Conservation (phyloP, 2,797 vertebrate genomes). For the Petrocephalus sullivani region DNA sequence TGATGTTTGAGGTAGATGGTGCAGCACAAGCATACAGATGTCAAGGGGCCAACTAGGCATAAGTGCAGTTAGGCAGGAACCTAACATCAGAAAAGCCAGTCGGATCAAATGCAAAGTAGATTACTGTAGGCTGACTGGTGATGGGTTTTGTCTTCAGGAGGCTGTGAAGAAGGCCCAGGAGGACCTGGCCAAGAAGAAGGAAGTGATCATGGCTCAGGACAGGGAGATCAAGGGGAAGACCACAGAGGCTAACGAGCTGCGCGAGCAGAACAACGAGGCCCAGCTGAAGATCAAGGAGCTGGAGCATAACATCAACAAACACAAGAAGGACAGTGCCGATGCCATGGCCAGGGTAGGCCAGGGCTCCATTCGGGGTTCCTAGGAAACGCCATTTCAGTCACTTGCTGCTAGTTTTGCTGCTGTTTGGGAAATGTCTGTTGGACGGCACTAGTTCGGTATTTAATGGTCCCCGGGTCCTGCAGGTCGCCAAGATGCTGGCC, state of each 20-base stretch:
- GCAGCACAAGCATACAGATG: not conserved
- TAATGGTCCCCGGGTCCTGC: constrained; percentile 12
- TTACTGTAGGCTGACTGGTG: not conserved
- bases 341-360: constrained; percentile 64
- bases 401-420: not conserved
- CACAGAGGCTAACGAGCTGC: constrained; percentile 61
- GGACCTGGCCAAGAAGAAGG: constrained; percentile 76
- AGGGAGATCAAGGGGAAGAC: constrained; percentile 76
- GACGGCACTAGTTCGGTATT: not conserved
- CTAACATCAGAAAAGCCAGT: not conserved
- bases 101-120: not conserved
- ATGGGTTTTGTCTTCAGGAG: constrained; percentile 56
- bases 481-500: constrained; percentile 82
- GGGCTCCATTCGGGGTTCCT: not conserved
- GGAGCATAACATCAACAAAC: constrained; percentile 79
- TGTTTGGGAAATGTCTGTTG: not conserved
- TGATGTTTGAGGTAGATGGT: not conserved
- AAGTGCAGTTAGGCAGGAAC: not conserved
- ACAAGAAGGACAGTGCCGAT: constrained; percentile 73
- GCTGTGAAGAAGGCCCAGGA: constrained; percentile 74
- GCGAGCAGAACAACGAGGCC: constrained; percentile 74
- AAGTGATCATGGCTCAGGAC: constrained; percentile 71
- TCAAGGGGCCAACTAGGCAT: not conserved
- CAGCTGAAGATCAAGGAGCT: constrained; percentile 83
- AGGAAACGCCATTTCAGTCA: no score